These are phyloP conservation scores for Zoanthus gigantus DNA, from an alignment of 92 coral and sea anemone genomes.

Conservation along the genomic window DNA sequence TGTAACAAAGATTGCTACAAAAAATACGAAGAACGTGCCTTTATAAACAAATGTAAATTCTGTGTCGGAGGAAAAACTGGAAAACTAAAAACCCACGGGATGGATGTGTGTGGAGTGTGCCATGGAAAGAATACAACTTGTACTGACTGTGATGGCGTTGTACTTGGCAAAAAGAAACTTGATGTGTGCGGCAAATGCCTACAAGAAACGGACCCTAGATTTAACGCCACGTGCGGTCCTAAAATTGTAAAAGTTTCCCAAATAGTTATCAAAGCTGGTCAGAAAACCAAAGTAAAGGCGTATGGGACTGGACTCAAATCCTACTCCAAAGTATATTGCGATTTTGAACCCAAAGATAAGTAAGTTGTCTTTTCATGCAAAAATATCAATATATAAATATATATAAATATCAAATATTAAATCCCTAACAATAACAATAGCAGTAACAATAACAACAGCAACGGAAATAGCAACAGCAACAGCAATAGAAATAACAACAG, in stretches of 20 bases:
- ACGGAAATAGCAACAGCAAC: not conserved
- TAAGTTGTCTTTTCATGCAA: not conserved
- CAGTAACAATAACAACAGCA: not conserved
- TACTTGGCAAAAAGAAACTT: slow-evolving; percentile 8
- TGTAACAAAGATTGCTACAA: slow-evolving; percentile 28
- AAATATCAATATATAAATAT: too few species aligned
- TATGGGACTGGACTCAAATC: not conserved
- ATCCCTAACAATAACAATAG: not conserved
- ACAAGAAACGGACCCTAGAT: slow-evolving; percentile 3
- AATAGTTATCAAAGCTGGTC: not conserved
- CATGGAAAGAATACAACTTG: slow-evolving; percentile 15
- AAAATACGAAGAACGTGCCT: not conserved
- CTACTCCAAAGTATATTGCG: slow-evolving; percentile 10
- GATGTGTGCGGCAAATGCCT: slow-evolving; percentile 37
- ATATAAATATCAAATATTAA: too few species aligned
- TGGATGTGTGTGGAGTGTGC: slow-evolving; percentile 37
- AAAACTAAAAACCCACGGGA: not conserved
- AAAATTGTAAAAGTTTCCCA: slow-evolving; percentile 4
- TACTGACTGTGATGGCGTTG: slow-evolving; percentile 35
- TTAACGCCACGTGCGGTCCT: slow-evolving; percentile 25
- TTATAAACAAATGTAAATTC: not conserved
- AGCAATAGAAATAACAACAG: not conserved
- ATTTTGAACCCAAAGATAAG: not conserved
- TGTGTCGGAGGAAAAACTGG: slow-evolving; percentile 44
- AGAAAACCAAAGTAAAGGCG: slow-evolving; percentile 1